phyloP scores from a whole-genome alignment of 2,797 vertebrate genomes.

The Dicrostonyx torquatus region DNA sequence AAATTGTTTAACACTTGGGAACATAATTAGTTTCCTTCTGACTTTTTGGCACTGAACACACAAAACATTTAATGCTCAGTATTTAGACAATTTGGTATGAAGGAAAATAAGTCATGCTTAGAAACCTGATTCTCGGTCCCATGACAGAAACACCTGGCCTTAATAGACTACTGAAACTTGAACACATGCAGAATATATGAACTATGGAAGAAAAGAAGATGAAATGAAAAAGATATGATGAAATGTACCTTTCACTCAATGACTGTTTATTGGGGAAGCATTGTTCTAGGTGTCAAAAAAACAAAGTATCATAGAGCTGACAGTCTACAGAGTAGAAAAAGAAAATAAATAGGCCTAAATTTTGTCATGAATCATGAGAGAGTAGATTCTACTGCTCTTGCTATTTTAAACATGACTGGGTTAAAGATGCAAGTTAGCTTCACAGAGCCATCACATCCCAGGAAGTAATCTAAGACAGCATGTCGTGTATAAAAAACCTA shows the following conservation, averaged over 20 bases:
- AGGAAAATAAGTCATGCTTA: slow-evolving; percentile 5
- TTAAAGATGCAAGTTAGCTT: slow-evolving; percentile 43
- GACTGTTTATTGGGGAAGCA: neutral
- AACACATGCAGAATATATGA: neutral
- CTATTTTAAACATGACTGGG: slow-evolving; percentile 6
- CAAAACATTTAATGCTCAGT: neutral
- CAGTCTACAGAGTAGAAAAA: neutral
- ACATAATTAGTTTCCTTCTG: neutral
- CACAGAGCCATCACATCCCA: neutral
- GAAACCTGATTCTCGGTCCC: slow-evolving; percentile 9
- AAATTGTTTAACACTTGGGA: neutral
- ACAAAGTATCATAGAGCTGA: neutral
- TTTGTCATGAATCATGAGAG: neutral
- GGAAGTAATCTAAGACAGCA: slow-evolving; percentile 48
- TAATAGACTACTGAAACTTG: slow-evolving; percentile 2
- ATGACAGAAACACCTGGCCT: slow-evolving; percentile 13
- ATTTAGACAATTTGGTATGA: slow-evolving; percentile 6
- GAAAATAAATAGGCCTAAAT: neutral
- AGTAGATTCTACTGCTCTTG: neutral
- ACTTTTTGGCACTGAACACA: neutral
- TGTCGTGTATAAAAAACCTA: slow-evolving; percentile 47
- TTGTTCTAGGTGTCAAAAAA: neutral
- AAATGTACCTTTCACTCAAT: neutral
- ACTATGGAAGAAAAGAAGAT: neutral
- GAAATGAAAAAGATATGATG: neutral